Evolutionary conservation across 2,113 vertebrate genomes (phyloP), one percentile per base, ranked within the genome.

Genomic region (Choloepus hoffmanni): DNA sequence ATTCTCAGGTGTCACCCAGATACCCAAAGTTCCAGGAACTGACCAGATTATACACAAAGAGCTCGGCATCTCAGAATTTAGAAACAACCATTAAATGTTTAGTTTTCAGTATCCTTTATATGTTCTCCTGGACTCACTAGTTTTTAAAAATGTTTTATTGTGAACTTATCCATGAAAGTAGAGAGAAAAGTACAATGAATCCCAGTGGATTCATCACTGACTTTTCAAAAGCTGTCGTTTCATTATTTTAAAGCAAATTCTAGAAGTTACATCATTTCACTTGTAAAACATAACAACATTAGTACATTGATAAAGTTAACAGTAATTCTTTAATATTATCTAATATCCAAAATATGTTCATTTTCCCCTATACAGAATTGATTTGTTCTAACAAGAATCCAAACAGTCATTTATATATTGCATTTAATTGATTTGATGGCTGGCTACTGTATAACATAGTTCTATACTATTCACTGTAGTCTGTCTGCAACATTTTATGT

Each of bases 181-280:
- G 24, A 88, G 36, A 36, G 36, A 36, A 92, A 85, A 82, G 14
- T 70, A 89, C 5, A 67, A 0, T 68, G 81, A 89, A 74, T 79
- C 13, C 16, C 55, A 90, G 0, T 78, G 55, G 48, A 48, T 67
- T 18, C 3, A 65, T 53, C 18, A 67, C n/a, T 9, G 23, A 63
- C 18, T 43, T 78, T 55, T 92, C 2, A 76, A 30, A 50, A 85
- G 3, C n/a, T 7, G 45, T 73, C 7, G 33, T 79, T 68, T 93
- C 13, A 72, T 82, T 77, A 65, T 83, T 76, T 85, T 79, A 85
- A 68, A 92, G 60, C 30, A 93, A 45, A 72, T 83, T 92, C 24
- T 82, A 86, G 21, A 21, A 43, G 3, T 78, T 12, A 7, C 43
- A 73, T 48, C 8, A 21, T 72, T 84, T 95, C 26, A 30, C 28